phyloP scores from a whole-genome alignment of 2,797 vertebrate genomes.

The Antrozous pallidus region DNA sequence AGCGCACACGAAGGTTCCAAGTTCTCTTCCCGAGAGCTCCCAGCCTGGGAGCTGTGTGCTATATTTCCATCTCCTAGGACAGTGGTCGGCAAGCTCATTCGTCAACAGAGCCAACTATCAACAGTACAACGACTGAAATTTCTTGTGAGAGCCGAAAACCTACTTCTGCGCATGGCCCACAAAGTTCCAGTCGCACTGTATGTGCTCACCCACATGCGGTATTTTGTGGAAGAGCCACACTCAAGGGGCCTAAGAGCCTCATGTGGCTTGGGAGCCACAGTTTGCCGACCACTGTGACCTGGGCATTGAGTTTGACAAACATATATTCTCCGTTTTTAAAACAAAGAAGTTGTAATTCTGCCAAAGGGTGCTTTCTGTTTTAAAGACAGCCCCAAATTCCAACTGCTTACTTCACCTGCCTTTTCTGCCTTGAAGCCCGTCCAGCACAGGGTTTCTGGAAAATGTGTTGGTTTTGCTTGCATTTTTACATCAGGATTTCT shows the following conservation, averaged over 20 bases:
- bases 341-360: neutral
- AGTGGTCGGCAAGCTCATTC: too few relatives aligned
- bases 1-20: neutral
- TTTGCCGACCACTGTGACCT: too few relatives aligned
- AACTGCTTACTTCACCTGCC: neutral
- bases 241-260: too few relatives aligned
- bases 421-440: neutral
- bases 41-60: neutral
- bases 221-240: too few relatives aligned
- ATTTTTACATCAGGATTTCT: conserved; percentile 58
- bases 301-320: neutral
- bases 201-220: too few relatives aligned
- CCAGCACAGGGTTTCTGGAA: neutral
- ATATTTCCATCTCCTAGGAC: neutral
- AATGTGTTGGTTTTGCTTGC: conserved; percentile 36
- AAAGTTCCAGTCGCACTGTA: too few relatives aligned
- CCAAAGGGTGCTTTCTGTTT: conserved; percentile 11
- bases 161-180: too few relatives aligned
- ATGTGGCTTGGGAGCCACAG: too few relatives aligned
- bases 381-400: neutral
- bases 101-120: too few relatives aligned
- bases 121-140: too few relatives aligned
- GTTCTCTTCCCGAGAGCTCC: neutral
- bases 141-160: too few relatives aligned
- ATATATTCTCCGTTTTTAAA: neutral